Evolutionary conservation across 1,140 invertebrate species (phyloP).

Genomic region (Macrostomum lignano): DNA sequence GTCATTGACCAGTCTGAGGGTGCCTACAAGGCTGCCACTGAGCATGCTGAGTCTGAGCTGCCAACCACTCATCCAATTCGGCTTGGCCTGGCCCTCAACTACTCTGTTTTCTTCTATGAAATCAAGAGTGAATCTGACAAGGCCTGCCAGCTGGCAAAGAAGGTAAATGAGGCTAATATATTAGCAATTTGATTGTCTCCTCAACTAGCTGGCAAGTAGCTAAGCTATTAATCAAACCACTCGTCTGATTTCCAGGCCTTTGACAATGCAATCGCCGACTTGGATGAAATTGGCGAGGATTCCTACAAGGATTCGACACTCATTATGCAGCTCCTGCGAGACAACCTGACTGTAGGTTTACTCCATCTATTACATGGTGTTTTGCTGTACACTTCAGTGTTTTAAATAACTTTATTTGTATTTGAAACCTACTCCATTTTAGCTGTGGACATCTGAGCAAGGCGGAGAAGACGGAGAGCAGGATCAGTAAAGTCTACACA

Average conservation of each 20-base stretch:
- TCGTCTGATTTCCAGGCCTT: too few species aligned
- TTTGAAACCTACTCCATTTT: too few species aligned
- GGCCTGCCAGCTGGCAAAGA: constrained; percentile 22
- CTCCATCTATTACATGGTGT: too few species aligned
- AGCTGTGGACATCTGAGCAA: too few species aligned
- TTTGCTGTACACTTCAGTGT: too few species aligned
- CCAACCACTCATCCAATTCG: constrained; percentile 89
- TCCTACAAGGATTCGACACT: constrained; percentile 93
- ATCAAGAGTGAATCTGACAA: constrained; percentile 31
- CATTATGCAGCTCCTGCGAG: constrained; percentile 88
- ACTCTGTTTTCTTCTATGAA: constrained; percentile 98
- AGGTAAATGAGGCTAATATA: too few species aligned
- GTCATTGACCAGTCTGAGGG: constrained; percentile 70
- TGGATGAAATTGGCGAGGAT: constrained; percentile 77
- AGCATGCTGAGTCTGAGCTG: constrained; percentile 92
- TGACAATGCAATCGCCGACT: constrained; percentile 83
- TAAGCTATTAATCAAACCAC: too few species aligned
- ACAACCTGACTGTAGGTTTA: constrained; percentile 96
- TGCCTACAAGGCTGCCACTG: constrained; percentile 90
- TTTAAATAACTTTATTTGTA: too few species aligned
- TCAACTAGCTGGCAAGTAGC: too few species aligned
- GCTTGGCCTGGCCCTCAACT: constrained; percentile 87
- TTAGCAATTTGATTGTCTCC: too few species aligned
- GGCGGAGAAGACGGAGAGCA: too few species aligned
- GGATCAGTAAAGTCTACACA: too few species aligned